Conservation (phyloP, 2,888 invertebrate species). For the Acronicta psi region DNA sequence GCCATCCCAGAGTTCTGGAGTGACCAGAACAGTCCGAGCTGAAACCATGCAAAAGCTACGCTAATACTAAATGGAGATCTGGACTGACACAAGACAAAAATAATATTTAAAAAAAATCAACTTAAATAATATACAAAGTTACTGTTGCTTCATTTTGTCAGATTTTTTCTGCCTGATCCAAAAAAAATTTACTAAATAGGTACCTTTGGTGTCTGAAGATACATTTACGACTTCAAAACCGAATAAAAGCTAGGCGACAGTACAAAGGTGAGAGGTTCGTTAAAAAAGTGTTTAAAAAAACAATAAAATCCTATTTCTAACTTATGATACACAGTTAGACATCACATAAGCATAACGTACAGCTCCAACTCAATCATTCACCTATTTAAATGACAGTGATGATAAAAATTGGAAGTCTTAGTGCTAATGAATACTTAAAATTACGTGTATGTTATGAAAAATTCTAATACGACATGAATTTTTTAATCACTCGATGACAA, state of each 20-base stretch:
- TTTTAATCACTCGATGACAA: not conserved
- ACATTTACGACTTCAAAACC: conserved; percentile 29
- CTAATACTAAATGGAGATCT: no score
- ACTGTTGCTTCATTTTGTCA: no score
- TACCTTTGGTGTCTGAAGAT: not conserved
- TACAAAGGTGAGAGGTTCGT: conserved; percentile 38
- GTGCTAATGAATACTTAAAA: conserved; percentile 3
- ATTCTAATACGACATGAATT: conserved; percentile 1
- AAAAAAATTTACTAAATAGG: no score
- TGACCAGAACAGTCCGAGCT: no score
- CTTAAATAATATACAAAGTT: no score
- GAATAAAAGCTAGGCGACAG: conserved; percentile 41
- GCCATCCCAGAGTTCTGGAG: no score
- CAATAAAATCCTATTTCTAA: conserved; percentile 50
- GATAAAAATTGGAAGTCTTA: conserved; percentile 23
- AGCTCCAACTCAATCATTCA: conserved; percentile 29
- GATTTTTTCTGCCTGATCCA: no score
- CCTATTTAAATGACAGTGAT: conserved; percentile 32
- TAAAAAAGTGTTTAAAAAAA: conserved; percentile 53
- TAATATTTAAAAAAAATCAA: no score
- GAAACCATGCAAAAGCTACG: no score
- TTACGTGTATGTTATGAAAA: conserved; percentile 1
- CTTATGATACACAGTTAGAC: conserved; percentile 49
- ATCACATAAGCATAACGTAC: conserved; percentile 53
- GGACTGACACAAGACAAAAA: no score